Percentiles rank a stretch among this genome's conserved stretches.
Evolutionary conservation across 2,888 invertebrate species (phyloP).

Genomic region (Drosophila mayaguana): DNA sequence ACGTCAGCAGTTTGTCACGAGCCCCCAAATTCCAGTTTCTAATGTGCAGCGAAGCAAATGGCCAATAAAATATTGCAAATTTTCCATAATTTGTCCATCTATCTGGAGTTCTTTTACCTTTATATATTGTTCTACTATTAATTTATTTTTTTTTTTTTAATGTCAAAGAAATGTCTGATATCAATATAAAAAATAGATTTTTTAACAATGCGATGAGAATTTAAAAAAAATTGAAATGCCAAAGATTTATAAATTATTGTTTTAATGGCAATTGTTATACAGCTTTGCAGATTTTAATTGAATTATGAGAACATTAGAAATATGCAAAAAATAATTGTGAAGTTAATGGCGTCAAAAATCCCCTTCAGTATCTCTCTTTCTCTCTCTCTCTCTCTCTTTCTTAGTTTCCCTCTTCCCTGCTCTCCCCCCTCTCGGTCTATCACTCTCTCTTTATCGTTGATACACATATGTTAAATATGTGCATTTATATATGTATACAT

Average conservation of each 20-base stretch:
- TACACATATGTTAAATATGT: not conserved
- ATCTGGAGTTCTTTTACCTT: not conserved
- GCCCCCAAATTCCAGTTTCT: slow-evolving; percentile 37
- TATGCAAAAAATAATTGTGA: not conserved
- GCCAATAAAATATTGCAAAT: slow-evolving; percentile 5
- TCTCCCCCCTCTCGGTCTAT: not conserved
- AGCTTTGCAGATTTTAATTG: not conserved
- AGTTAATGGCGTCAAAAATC: not conserved
- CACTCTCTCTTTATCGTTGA: not conserved
- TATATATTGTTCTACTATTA: too few relatives aligned
- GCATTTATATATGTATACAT: not conserved
- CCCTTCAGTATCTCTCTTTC: not conserved
- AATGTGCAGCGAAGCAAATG: not conserved
- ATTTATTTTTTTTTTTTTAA: slow-evolving; percentile 2
- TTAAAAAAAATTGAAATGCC: not conserved
- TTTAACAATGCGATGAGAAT: not conserved
- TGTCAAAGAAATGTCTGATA: not conserved
- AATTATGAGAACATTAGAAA: not conserved
- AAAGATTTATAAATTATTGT: not conserved
- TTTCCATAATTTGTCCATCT: slow-evolving; percentile 1
- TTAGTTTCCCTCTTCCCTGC: not conserved
- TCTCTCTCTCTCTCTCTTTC: not conserved
- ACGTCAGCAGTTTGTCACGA: slow-evolving; percentile 25
- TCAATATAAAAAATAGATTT: not conserved
- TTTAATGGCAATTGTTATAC: not conserved